Evolutionary conservation across 2,888 invertebrate species (phyloP), one percentile per base, ranked within the genome.

Genomic region (Heliconius aoede): DNA sequence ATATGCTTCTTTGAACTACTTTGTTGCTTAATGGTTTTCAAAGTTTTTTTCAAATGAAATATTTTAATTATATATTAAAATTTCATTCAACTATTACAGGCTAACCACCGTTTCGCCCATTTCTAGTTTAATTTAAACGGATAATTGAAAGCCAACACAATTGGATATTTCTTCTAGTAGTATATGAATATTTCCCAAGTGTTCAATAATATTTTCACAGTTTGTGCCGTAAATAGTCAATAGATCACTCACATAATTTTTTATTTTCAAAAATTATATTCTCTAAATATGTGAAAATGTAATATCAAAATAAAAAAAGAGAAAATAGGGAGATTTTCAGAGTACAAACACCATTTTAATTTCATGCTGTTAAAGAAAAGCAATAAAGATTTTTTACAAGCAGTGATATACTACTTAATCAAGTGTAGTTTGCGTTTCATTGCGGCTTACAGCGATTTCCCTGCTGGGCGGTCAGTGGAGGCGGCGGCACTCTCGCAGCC

Each of bases 381-480:
- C 28, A 28, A 69, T 32, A 69, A 55, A 30, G 18, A 8, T 55
- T 51, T 69, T n/a, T 55, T 69, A 15, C n/a, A 28, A 30, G n/a
- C 30, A 4, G 15, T 32, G 7, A 69, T 55, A 32, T 51, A 51
- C n/a, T n/a, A 55, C n/a, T 9, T 46, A 11, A 71, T 73, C 21
- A 71, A 65, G 65, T 76, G 72, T 65, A 65, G 15, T 32, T 62
- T 58, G 72, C 74, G 61, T 61, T 51, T 74, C n/a, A 58, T 72
- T 61, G 40, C 18, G 46, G 55, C 62, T 76, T 24, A 55, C 32
- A 61, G 40, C 51, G 60, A 65, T 77, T 72, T 74, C 77, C 46
- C 72, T 76, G 72, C 36, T 60, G 68, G 62, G 62, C 32, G 72
- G 36, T 71, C 61, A 76, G 32, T 76, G 32, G 61, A 75, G 75